A percentile compares a stretch with the other conserved stretches of the same genome.
Evolutionary conservation across 2,888 invertebrate species (phyloP).

Genomic region (Tachina grossa): DNA sequence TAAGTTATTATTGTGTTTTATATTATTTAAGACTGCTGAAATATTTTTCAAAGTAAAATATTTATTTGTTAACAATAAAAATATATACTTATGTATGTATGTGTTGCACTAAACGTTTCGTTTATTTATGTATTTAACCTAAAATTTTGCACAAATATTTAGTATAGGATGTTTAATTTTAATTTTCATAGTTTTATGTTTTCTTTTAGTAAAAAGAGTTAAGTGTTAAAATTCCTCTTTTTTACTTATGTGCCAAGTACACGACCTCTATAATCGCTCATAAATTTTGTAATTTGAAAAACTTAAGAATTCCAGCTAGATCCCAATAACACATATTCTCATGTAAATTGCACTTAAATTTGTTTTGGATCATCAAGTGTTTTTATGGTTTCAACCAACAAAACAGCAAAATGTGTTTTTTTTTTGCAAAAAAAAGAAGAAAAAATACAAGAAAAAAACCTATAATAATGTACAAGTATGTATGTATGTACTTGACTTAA

Average conservation of each 20-base stretch:
- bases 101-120: no score
- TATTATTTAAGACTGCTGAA: no score
- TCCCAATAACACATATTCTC: constrained; percentile 1
- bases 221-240: no score
- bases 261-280: not conserved
- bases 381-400: not conserved
- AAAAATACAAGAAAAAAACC: not conserved
- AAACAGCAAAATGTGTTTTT: constrained; percentile 7
- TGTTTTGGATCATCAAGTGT: constrained; percentile 38
- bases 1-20: no score
- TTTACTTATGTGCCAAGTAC: not conserved
- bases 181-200: no score
- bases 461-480: not conserved
- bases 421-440: constrained; percentile 13
- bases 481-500: constrained; percentile 51
- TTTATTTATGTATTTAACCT: no score
- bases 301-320: not conserved
- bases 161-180: no score
- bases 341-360: constrained; percentile 24
- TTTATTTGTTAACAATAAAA: no score
- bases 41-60: no score
- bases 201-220: no score
- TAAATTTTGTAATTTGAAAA: not conserved
- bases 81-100: no score
- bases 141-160: no score